Percentiles rank a stretch among this genome's conserved stretches.
Conservation (phyloP, 1,140 invertebrate genomes). For the Zaprionus africanus region DNA sequence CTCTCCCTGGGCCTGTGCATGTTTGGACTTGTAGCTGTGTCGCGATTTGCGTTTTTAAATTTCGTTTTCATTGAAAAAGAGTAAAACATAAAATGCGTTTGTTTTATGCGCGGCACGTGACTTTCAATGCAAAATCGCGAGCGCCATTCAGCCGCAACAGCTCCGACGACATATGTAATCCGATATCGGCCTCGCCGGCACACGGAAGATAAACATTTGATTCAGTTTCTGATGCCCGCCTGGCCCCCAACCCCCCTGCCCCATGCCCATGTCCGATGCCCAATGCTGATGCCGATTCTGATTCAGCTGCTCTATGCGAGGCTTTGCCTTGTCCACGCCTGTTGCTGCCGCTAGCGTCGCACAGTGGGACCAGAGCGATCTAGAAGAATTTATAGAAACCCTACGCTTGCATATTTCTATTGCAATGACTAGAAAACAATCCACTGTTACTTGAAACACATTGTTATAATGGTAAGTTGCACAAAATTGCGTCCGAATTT, state of each 20-base stretch:
- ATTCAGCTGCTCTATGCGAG: slow-evolving; percentile 44
- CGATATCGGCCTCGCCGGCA: slow-evolving; percentile 39
- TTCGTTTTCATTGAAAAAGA: slow-evolving; percentile 73
- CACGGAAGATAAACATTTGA: slow-evolving; percentile 79
- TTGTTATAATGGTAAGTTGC: too few relatives aligned
- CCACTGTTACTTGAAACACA: too few relatives aligned
- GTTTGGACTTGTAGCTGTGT: slow-evolving; percentile 28
- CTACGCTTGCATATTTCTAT: too few relatives aligned
- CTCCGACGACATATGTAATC: slow-evolving; percentile 53
- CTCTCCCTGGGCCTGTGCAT: background rate
- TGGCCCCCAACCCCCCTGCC: too few relatives aligned
- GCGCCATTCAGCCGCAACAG: slow-evolving; percentile 72
- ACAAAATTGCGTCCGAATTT: too few relatives aligned
- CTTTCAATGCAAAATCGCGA: slow-evolving; percentile 66
- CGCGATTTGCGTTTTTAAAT: slow-evolving; percentile 73
- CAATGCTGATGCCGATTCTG: background rate
- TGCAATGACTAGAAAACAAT: too few relatives aligned
- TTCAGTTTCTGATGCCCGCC: slow-evolving; percentile 14
- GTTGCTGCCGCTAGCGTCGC: slow-evolving; percentile 8
- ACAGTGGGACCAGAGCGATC: slow-evolving; percentile 25
- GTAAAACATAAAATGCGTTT: slow-evolving; percentile 65
- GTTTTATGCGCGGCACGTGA: slow-evolving; percentile 78
- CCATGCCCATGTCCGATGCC: background rate
- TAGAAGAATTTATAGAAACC: too few relatives aligned
- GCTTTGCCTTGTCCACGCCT: slow-evolving; percentile 52